Percentiles rank a stretch among this genome's conserved stretches.
Conservation (phyloP, 2,113 vertebrate species). For the Lonchura striata region DNA sequence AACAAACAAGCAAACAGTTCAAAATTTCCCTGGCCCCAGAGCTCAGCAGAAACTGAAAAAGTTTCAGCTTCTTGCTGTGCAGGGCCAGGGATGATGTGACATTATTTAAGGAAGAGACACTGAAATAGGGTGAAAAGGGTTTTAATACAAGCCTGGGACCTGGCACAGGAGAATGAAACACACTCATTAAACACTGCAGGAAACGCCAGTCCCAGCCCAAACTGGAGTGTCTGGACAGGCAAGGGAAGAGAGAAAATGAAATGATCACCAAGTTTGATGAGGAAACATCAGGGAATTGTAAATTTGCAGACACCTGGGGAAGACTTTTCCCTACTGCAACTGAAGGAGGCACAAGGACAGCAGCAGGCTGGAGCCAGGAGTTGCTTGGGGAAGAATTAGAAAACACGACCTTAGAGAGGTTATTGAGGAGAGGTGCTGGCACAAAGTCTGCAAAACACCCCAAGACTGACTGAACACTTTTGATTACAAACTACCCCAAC, state of each 20-base stretch:
- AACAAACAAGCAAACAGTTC: background rate
- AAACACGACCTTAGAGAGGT: background rate
- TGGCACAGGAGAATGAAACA: background rate
- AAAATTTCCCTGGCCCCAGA: background rate
- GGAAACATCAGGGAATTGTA: background rate
- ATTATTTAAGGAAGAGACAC: conserved; percentile 14
- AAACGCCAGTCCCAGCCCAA: background rate
- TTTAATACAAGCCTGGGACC: conserved; percentile 14
- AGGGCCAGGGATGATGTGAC: conserved; percentile 1
- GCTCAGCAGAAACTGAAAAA: background rate
- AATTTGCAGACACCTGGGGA: background rate
- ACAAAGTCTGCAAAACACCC: background rate
- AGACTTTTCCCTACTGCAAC: background rate
- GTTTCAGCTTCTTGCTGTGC: background rate
- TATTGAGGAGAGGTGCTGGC: background rate
- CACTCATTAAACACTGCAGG: background rate
- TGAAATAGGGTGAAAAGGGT: conserved; percentile 6
- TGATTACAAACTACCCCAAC: background rate
- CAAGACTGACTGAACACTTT: background rate
- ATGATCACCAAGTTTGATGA: background rate
- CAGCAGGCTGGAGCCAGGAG: background rate
- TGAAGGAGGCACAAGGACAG: background rate
- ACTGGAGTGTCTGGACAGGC: background rate
- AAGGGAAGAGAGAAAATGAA: background rate
- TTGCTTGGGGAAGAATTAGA: background rate